phyloP scores from a whole-genome alignment of 1,140 invertebrate species.

The Diorhabda carinulata region DNA sequence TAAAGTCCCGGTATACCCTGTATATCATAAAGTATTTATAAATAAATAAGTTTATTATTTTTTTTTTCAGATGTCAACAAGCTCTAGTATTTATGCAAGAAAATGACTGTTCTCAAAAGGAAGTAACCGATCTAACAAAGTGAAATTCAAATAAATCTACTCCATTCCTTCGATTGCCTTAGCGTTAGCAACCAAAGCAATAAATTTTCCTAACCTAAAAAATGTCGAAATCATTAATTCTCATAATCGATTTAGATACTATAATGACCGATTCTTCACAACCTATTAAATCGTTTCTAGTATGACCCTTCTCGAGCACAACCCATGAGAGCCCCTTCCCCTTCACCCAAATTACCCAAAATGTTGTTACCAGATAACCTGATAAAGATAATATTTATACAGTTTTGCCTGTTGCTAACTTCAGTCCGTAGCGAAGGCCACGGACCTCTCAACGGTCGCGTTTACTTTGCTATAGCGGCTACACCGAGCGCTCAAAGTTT shows the following conservation, averaged over 20 bases:
- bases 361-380: slow-evolving; percentile 24
- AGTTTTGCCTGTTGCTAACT: slow-evolving; percentile 24
- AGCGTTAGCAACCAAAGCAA: slow-evolving; percentile 25
- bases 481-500: slow-evolving; percentile 38
- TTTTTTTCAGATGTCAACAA: slow-evolving; percentile 29
- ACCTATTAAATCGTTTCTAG: slow-evolving; percentile 1
- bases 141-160: slow-evolving; percentile 29
- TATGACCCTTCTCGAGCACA: slow-evolving; percentile 16
- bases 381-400: slow-evolving; percentile 31
- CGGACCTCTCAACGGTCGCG: slow-evolving; percentile 21
- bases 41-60: slow-evolving; percentile 1
- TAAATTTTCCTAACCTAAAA: slow-evolving; percentile 24
- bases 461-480: slow-evolving; percentile 46
- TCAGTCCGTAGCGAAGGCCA: slow-evolving; percentile 23
- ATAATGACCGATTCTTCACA: slow-evolving; percentile 37
- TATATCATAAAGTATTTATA: too few relatives aligned
- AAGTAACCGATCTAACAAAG: slow-evolving; percentile 32
- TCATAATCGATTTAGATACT: slow-evolving; percentile 47
- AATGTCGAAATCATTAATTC: slow-evolving; percentile 44
- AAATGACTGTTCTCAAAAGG: slow-evolving; percentile 29
- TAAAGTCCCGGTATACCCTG: too few relatives aligned
- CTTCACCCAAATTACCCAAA: slow-evolving; percentile 28
- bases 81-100: slow-evolving; percentile 6
- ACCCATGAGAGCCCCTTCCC: slow-evolving; percentile 19
- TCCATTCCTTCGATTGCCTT: slow-evolving; percentile 20